Percentiles rank a stretch among this genome's conserved stretches.
Conservation (phyloP, 2,888 invertebrate species). For the Acrocyrtus sp. region DNA sequence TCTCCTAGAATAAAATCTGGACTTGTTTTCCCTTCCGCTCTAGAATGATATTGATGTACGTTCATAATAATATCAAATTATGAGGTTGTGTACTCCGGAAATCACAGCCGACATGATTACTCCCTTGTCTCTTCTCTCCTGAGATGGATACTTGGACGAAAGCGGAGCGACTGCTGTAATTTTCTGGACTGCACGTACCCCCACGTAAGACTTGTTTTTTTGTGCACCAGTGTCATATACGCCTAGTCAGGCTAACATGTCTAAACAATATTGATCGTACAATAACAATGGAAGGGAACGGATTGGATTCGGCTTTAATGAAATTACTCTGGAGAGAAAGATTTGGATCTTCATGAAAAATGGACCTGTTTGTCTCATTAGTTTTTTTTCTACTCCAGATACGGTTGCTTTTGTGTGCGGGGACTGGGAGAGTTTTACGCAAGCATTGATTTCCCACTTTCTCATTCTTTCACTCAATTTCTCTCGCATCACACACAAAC, state of each 20-base stretch:
- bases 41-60: too few relatives aligned
- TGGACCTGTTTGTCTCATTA: slow-evolving; percentile 52
- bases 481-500: neutral
- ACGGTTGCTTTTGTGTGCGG: too few relatives aligned
- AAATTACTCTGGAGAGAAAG: slow-evolving; percentile 42
- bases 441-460: slow-evolving; percentile 7
- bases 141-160: too few relatives aligned
- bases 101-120: too few relatives aligned
- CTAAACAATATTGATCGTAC: neutral
- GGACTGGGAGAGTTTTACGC: too few relatives aligned
- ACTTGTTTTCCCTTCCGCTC: too few relatives aligned
- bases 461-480: neutral
- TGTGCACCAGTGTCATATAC: too few relatives aligned
- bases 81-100: neutral
- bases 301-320: slow-evolving; percentile 46
- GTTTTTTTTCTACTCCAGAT: slow-evolving; percentile 33
- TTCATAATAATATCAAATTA: neutral
- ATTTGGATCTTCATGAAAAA: slow-evolving; percentile 51
- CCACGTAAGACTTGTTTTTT: too few relatives aligned
- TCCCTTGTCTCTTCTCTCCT: too few relatives aligned
- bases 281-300: slow-evolving; percentile 25
- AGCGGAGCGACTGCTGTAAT: too few relatives aligned
- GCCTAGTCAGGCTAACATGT: neutral
- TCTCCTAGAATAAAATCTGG: too few relatives aligned
- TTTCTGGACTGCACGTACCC: too few relatives aligned